phyloP scores from a whole-genome alignment of 2,113 vertebrate genomes.

The Petrocephalus zakoni region DNA sequence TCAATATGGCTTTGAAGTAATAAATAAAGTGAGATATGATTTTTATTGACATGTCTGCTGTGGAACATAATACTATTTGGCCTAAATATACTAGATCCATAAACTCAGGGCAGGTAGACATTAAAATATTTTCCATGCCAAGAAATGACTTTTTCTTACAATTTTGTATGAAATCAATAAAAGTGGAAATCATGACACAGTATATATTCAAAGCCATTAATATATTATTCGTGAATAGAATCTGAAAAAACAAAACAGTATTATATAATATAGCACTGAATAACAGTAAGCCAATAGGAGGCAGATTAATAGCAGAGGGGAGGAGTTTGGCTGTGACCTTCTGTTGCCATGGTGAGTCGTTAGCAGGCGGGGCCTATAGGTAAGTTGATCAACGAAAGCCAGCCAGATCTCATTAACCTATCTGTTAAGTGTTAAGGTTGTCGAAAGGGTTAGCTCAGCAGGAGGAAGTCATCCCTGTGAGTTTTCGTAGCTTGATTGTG shows the following conservation, averaged over 20 bases:
- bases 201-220: neutral
- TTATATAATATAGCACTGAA: neutral
- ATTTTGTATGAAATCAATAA: neutral
- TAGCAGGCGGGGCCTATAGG: neutral
- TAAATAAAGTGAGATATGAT: slow-evolving; percentile 35
- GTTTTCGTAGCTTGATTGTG: neutral
- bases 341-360: neutral
- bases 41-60: slow-evolving; percentile 51
- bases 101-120: slow-evolving; percentile 35
- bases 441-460: neutral
- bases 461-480: neutral
- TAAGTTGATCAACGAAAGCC: neutral
- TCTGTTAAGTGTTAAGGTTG: neutral
- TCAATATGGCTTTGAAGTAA: slow-evolving; percentile 43
- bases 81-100: slow-evolving; percentile 47
- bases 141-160: slow-evolving; percentile 8
- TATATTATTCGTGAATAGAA: neutral
- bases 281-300: neutral
- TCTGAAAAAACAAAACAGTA: neutral
- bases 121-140: slow-evolving; percentile 29
- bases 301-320: neutral
- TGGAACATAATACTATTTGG: slow-evolving; percentile 48
- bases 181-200: neutral
- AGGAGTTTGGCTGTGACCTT: neutral
- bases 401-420: neutral